phyloP scores from a whole-genome alignment of 2,113 vertebrate genomes.

The Galeopterus variegatus region DNA sequence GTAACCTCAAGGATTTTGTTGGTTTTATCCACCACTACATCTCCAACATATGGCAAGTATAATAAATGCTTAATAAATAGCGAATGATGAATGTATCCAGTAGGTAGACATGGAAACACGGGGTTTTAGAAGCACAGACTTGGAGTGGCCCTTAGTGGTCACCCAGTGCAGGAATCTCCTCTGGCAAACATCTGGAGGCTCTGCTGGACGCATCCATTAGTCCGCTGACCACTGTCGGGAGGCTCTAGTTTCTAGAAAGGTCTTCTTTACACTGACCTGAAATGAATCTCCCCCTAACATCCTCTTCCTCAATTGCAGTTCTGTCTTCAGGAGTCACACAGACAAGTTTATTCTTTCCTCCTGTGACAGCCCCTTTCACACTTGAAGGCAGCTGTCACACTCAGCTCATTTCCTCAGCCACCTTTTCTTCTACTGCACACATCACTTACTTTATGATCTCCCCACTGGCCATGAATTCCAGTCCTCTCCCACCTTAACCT shows the following conservation, averaged over 20 bases:
- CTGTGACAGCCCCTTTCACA: slow-evolving; percentile 9
- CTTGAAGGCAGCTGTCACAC: slow-evolving; percentile 38
- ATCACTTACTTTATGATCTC: slow-evolving; percentile 6
- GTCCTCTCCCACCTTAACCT: background rate
- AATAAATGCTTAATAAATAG: slow-evolving; percentile 16
- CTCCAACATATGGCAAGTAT: background rate
- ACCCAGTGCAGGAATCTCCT: background rate
- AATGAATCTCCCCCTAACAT: background rate
- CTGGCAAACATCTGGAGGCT: background rate
- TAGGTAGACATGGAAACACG: background rate
- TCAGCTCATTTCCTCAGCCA: background rate
- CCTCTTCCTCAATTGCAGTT: slow-evolving; percentile 10
- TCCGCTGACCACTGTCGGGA: background rate
- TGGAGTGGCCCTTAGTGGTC: background rate
- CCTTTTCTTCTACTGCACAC: background rate
- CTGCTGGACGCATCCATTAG: background rate
- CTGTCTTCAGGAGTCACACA: slow-evolving; percentile 7
- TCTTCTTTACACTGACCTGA: background rate
- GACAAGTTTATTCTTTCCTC: slow-evolving; percentile 1
- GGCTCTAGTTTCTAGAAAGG: slow-evolving; percentile 4
- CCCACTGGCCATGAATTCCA: background rate
- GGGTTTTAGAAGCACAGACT: background rate
- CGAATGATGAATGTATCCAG: background rate
- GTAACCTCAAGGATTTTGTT: background rate
- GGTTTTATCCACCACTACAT: background rate